Conservation (phyloP, 2,888 invertebrate species). For the Panorpa germanica region DNA sequence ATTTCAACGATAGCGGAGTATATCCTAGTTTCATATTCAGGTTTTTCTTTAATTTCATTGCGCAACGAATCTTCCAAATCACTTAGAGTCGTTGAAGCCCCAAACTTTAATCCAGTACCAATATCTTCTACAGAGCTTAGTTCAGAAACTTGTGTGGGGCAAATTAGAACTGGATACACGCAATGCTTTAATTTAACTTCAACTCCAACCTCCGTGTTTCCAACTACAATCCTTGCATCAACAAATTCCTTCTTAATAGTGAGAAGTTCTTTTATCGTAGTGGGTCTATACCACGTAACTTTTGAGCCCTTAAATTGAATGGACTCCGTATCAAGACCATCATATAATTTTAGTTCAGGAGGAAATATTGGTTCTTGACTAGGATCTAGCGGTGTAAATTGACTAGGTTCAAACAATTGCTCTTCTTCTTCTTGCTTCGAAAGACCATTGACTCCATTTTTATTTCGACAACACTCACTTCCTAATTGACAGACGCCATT, state of each 20-base stretch:
- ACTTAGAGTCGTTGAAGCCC: conserved; percentile 59
- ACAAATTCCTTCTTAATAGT: conserved; percentile 43
- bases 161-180: conserved; percentile 59
- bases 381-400: conserved; percentile 48
- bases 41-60: conserved; percentile 28
- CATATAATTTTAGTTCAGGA: conserved; percentile 47
- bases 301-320: conserved; percentile 29
- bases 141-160: conserved; percentile 49
- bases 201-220: conserved; percentile 70
- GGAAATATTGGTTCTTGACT: conserved; percentile 74
- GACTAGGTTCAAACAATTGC: conserved; percentile 35
- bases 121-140: conserved; percentile 35
- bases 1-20: conserved; percentile 58
- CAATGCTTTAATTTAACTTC: conserved; percentile 69
- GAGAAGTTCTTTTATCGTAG: conserved; percentile 34
- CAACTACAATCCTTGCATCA: conserved; percentile 55
- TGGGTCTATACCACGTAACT: conserved; percentile 52
- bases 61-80: conserved; percentile 49
- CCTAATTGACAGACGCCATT: conserved; percentile 12
- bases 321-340: conserved; percentile 35
- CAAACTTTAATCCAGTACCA: conserved; percentile 43
- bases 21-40: conserved; percentile 36
- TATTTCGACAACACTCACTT: conserved; percentile 28
- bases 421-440: conserved; percentile 24
- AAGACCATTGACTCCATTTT: conserved; percentile 15